phyloP scores from a whole-genome alignment of 2,888 invertebrate species.

The Coenonympha glycerion region DNA sequence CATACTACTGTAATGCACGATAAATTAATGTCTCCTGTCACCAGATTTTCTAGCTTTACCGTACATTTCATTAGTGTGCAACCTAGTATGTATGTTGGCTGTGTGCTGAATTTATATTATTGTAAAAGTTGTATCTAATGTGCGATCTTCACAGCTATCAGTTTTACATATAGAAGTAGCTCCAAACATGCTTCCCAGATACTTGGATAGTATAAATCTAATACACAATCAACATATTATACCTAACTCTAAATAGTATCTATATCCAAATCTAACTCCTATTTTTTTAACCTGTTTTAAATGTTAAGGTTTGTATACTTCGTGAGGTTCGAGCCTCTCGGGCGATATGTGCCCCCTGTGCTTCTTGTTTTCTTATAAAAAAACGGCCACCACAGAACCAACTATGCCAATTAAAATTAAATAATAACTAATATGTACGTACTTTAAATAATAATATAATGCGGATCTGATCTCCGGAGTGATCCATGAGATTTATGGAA shows the following conservation, averaged over 20 bases:
- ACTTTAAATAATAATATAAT: no score
- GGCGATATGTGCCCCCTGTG: conserved; percentile 63
- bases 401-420: no score
- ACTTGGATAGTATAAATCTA: conserved; percentile 11
- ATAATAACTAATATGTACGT: no score
- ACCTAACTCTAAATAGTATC: conserved; percentile 49
- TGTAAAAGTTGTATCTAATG: no score
- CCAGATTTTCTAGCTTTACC: conserved; percentile 33
- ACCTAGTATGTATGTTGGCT: conserved; percentile 40
- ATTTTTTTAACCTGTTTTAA: conserved; percentile 75
- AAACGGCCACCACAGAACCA: no score
- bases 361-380: conserved; percentile 73
- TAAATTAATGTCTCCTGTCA: conserved; percentile 33
- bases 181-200: conserved; percentile 12
- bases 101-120: conserved; percentile 29
- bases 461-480: conserved; percentile 44
- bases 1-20: conserved; percentile 50
- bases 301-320: conserved; percentile 70
- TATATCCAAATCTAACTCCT: conserved; percentile 73
- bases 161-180: no score
- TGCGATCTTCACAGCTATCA: no score
- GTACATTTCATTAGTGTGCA: conserved; percentile 48
- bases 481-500: conserved; percentile 35
- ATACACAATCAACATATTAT: conserved; percentile 30
- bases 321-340: conserved; percentile 49